phyloP scores from a whole-genome alignment of 2,797 vertebrate genomes.

The Gila robusta region DNA sequence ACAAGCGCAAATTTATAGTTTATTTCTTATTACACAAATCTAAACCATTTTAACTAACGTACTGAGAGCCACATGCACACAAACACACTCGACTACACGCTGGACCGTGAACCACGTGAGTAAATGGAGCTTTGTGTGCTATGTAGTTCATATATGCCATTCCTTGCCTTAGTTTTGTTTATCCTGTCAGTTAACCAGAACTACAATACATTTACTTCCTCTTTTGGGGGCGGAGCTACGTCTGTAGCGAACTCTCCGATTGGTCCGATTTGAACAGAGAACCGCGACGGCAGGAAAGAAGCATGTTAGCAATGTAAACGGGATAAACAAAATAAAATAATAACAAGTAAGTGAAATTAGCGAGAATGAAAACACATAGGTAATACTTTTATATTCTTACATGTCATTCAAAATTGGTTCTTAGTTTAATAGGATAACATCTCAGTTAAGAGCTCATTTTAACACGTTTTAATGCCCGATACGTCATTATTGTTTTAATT shows the following conservation, averaged over 20 bases:
- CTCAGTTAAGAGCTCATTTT: not conserved
- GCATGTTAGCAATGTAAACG: not conserved
- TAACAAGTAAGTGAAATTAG: not conserved
- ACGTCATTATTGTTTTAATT: not conserved
- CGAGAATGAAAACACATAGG: not conserved
- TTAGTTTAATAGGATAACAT: not conserved
- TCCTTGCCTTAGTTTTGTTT: not conserved
- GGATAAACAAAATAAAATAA: not conserved
- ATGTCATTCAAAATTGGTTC: not conserved
- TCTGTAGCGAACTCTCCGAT: conserved; percentile 53
- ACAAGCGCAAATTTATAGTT: not conserved
- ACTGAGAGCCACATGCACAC: not conserved
- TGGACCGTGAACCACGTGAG: not conserved
- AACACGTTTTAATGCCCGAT: not conserved
- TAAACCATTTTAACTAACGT: not conserved
- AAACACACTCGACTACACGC: not conserved
- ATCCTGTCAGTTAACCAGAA: not conserved
- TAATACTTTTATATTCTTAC: not conserved
- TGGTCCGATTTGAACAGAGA: conserved; percentile 73
- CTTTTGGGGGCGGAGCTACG: conserved; percentile 37
- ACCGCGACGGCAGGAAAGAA: conserved; percentile 52
- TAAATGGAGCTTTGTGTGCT: not conserved
- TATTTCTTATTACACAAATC: not conserved
- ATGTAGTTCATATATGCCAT: conserved; percentile 56
- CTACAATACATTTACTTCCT: conserved; percentile 44